These are phyloP conservation scores for Copidosoma aretas DNA, from an alignment of 2,888 invertebrate species.

Conservation along the genomic window DNA sequence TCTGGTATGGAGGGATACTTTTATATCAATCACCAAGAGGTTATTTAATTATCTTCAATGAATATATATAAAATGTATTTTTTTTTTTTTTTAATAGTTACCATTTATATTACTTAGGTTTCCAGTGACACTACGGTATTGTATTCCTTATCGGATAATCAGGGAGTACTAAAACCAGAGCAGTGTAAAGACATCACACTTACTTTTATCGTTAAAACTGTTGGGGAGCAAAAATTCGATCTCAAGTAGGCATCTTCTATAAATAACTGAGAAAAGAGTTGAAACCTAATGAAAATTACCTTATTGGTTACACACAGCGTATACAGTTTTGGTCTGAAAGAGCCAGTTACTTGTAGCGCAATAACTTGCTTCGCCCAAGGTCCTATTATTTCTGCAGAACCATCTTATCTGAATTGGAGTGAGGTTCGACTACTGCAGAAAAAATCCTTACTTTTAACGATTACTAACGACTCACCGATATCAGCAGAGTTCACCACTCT, in stretches of 20 bases:
- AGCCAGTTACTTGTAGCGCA: constrained; percentile 59
- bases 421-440: constrained; percentile 67
- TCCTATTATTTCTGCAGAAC: constrained; percentile 71
- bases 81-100: no score
- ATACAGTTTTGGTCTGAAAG: constrained; percentile 62
- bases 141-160: constrained; percentile 50
- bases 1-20: constrained; percentile 65
- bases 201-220: constrained; percentile 62
- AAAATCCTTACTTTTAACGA: constrained; percentile 64
- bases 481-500: constrained; percentile 66
- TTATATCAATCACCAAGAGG: constrained; percentile 59
- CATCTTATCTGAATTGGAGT: constrained; percentile 71
- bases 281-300: constrained; percentile 32
- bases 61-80: not conserved
- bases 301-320: constrained; percentile 46
- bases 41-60: constrained; percentile 42
- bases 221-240: constrained; percentile 62
- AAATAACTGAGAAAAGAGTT: not conserved
- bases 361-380: constrained; percentile 69
- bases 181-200: constrained; percentile 62
- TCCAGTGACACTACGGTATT: constrained; percentile 6
- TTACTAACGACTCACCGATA: constrained; percentile 77
- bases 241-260: constrained; percentile 48
- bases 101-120: constrained; percentile 1
- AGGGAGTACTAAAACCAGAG: constrained; percentile 61